Evolutionary conservation across 1,140 invertebrate species (phyloP), one percentile per base, ranked within the genome.

Genomic region (Episyrphus balteatus): DNA sequence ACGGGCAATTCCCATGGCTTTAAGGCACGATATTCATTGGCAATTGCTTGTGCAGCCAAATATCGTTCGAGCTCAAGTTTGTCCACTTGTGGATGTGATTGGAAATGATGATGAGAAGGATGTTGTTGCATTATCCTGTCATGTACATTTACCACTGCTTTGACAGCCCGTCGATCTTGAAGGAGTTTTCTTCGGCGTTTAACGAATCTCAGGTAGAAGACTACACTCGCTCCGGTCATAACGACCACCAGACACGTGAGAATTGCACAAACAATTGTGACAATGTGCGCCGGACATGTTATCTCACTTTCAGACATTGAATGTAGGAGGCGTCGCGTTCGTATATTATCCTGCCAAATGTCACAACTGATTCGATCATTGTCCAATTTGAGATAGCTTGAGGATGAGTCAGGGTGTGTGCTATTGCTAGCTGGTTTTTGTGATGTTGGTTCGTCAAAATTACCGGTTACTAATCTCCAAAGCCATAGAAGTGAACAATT

Each of bases 401-500:
- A 7, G 50, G 41, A 12, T n/a, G 18, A 19, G 26, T 49, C 48
- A 19, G 18, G 51, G 57, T 26, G 53, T 52, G 8, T 26, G 34
- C 43, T 9, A 32, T 47, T 32, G 54, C 48, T 21, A 50, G 42
- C 14, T 58, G 61, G 31, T 61, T 57, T n/a, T 55, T n/a, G 12
- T 39, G 42, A 3, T 50, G 52, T 10, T 59, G 54, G 1, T 44
- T 65, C 62, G 30, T 53, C 52, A 21, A 63, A 65, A 31, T 66
- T 66, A 0, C 63, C 63, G 0, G 63, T 66, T 0, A 66, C 63
- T 18, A 88, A 70, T 54, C 82, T 80, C 86, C 86, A 89, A 3
- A 92, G 70, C 88, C 88, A 92, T 37, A 84, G 73, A 42, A 91
- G 66, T 14, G 87, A 88, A 58, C 89, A 92, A 69, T 92, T 92